Evolutionary conservation across 1,140 invertebrate genomes (phyloP), one percentile per base, ranked within the genome.

Genomic region (Notospermus geniculatus): DNA sequence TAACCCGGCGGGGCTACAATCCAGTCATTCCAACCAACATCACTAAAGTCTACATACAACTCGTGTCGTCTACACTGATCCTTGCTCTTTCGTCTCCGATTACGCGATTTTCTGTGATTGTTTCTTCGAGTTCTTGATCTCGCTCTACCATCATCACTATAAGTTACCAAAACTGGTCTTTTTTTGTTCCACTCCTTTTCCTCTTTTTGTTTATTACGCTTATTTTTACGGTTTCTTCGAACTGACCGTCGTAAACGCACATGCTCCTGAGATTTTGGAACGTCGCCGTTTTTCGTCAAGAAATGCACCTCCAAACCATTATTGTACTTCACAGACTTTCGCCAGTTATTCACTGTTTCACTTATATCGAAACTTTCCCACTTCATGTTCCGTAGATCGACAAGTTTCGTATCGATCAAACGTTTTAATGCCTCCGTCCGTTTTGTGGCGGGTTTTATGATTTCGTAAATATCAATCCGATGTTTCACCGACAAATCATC

Each of bases 21-120:
- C 97, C 97, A 99, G 81, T 97, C 93, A 73, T 92, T 91, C 97
- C 97, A 99, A 23, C 95, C 95, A 13, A 99, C 94, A 69, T 97
- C 92, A 7, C 83, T 86, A 79, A 99, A 99, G 80, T 98, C 92
- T n/a, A 99, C 94, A 81, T 93, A 95, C 59, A 99, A 86, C 43
- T 87, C 85, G 70, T 92, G 89, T 62, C 95, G 84, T 46, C 89
- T 87, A 82, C 96, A 99, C 59, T 88, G 87, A 67, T 90, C 87
- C 36, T 86, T 85, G 43, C 86, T 85, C 68, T 71, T 68, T 54
- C 64, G 64, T 39, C 64, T 67, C 23, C 64, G 57, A 46, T 46
- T 73, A 45, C 65, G 64, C n/a, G 62, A 57, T 36, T 71, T 71
- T 36, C 68, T 73, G 23, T 58, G 65, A 22, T 60, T 58, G 69